Evolutionary conservation across 2,113 vertebrate species (phyloP).

Genomic region (Syngnathus floridae): DNA sequence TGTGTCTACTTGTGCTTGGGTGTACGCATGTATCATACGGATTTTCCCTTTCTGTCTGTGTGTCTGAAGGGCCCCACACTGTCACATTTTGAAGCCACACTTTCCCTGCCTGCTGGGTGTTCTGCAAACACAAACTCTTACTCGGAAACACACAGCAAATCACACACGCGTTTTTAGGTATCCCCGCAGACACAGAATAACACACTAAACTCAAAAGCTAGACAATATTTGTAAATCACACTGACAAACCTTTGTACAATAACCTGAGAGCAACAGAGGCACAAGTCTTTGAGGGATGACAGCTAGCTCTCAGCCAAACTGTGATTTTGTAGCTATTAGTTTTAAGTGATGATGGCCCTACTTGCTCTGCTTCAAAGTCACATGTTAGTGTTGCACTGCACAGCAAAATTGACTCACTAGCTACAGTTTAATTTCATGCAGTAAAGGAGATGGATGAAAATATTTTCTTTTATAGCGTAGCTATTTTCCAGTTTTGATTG

Average conservation of each 20-base stretch:
- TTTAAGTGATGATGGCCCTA: conserved; percentile 22
- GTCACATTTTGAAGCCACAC: conserved; percentile 43
- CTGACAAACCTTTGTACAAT: conserved; percentile 34
- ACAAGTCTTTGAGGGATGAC: conserved; percentile 22
- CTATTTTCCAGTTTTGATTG: no score
- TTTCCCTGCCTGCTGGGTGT: conserved; percentile 28
- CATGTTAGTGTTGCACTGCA: not conserved
- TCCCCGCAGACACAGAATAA: conserved; percentile 26
- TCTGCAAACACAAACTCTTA: conserved; percentile 22
- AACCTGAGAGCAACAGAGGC: conserved; percentile 34
- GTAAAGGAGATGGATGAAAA: not conserved
- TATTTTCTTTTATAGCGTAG: not conserved
- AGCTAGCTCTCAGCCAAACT: conserved; percentile 10
- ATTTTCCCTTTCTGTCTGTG: conserved; percentile 25
- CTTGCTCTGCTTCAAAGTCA: not conserved
- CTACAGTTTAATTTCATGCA: conserved; percentile 17
- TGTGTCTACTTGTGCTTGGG: not conserved
- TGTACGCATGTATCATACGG: conserved; percentile 34
- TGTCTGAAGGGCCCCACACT: conserved; percentile 39
- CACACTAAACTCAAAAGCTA: conserved; percentile 12
- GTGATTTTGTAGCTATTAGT: conserved; percentile 28
- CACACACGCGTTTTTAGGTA: conserved; percentile 27
- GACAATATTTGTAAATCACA: conserved; percentile 19
- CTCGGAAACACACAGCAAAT: conserved; percentile 28
- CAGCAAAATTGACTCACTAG: not conserved